phyloP scores from a whole-genome alignment of 2,888 invertebrate species.

The Theodoxus fluviatilis region DNA sequence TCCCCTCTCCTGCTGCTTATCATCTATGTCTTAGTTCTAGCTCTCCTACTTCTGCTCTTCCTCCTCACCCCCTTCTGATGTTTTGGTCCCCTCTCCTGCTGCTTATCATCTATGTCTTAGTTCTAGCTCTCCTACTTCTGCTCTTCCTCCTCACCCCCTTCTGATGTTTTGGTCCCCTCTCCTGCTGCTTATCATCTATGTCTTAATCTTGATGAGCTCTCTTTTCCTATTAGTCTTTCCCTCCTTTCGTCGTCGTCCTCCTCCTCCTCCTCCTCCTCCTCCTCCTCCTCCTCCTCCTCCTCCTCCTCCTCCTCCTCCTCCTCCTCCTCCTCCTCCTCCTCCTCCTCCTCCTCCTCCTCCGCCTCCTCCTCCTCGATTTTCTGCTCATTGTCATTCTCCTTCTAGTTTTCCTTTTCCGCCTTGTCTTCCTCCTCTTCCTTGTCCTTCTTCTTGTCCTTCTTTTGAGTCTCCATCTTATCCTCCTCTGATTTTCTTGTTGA shows the following conservation, averaged over 20 bases:
- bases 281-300: slow-evolving; percentile 1
- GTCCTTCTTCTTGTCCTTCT: neutral
- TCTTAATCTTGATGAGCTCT: too few species aligned
- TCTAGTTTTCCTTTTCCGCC: too few species aligned
- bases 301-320: neutral
- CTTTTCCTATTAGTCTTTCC: neutral
- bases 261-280: neutral
- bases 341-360: neutral
- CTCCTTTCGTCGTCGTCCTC: neutral
- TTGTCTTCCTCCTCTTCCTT: neutral
- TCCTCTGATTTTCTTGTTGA: neutral
- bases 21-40: too few species aligned
- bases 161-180: too few species aligned
- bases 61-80: too few species aligned
- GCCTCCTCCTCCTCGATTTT: neutral
- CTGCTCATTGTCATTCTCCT: neutral
- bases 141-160: too few species aligned
- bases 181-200: too few species aligned
- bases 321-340: neutral
- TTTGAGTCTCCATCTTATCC: neutral
- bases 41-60: too few species aligned
- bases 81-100: too few species aligned
- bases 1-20: too few species aligned
- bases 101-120: too few species aligned
- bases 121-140: too few species aligned